A percentile compares a stretch with the other conserved stretches of the same genome.
phyloP scores from a whole-genome alignment of 2,113 vertebrate species.

The Caranx melampygus region DNA sequence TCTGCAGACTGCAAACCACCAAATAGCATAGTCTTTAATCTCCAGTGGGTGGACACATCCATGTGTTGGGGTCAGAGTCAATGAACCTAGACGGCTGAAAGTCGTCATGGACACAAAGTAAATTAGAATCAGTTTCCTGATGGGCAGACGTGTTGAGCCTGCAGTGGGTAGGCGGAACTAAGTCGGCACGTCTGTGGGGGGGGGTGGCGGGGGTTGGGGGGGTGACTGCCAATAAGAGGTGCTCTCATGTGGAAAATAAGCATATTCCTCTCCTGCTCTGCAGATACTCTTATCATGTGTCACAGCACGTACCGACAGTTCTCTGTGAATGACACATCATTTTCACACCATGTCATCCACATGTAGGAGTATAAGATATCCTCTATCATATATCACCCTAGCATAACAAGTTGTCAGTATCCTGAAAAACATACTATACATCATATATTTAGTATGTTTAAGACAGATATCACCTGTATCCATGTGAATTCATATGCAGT shows the following conservation, averaged over 20 bases:
- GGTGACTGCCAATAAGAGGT: slow-evolving; percentile 14
- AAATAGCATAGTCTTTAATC: slow-evolving; percentile 43
- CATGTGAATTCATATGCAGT: not conserved
- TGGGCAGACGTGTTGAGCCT: slow-evolving; percentile 14
- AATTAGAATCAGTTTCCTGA: slow-evolving; percentile 40
- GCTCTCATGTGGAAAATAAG: slow-evolving; percentile 28
- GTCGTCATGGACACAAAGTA: slow-evolving; percentile 35
- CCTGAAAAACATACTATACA: not conserved
- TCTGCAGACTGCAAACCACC: slow-evolving; percentile 15
- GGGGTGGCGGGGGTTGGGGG: not conserved
- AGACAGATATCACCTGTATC: too few relatives aligned
- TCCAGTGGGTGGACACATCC: slow-evolving; percentile 41
- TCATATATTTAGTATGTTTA: not conserved
- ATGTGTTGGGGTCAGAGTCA: slow-evolving; percentile 35
- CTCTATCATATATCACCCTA: not conserved
- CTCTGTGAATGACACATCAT: not conserved
- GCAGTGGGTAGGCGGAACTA: slow-evolving; percentile 30
- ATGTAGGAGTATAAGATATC: not conserved
- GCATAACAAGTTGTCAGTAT: not conserved
- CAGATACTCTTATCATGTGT: slow-evolving; percentile 27
- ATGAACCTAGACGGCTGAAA: slow-evolving; percentile 40
- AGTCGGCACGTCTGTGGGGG: slow-evolving; percentile 12
- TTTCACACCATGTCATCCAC: not conserved
- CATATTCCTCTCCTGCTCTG: slow-evolving; percentile 11
- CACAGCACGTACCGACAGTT: not conserved